These are phyloP conservation scores for Paramormyrops hopkinsi DNA, from an alignment of 2,797 vertebrate genomes.

Conservation along the genomic window DNA sequence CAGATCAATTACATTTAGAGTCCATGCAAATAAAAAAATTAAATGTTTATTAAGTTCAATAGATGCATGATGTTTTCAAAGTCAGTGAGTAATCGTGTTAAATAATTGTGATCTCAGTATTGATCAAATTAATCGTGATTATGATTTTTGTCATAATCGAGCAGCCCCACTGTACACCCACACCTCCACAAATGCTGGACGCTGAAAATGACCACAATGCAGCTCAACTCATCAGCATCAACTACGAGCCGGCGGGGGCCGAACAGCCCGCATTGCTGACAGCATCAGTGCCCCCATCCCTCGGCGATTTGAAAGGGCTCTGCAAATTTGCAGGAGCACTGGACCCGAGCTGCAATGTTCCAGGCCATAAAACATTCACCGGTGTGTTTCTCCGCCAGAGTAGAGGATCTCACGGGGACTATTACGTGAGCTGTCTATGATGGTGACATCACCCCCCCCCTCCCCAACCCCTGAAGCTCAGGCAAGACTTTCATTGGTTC, in stretches of 20 bases:
- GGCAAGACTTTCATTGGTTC: constrained; percentile 2
- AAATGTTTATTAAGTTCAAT: neutral
- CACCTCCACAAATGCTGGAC: neutral
- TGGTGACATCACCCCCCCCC: neutral
- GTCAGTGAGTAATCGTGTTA: neutral
- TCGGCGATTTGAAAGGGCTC: neutral
- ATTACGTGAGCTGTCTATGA: neutral
- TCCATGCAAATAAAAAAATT: neutral
- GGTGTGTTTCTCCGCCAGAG: neutral
- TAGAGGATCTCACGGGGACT: neutral
- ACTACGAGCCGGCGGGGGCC: neutral
- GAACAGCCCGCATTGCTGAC: neutral
- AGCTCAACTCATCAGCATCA: neutral
- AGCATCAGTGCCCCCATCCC: neutral
- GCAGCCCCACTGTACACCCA: neutral
- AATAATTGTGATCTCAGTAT: neutral
- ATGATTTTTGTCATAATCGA: neutral
- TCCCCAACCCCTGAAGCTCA: neutral
- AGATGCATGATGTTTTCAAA: neutral
- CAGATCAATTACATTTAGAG: neutral
- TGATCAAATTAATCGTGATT: neutral
- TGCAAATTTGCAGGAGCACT: neutral
- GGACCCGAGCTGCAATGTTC: neutral
- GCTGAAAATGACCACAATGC: neutral
- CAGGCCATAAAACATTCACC: constrained; percentile 5